Evolutionary conservation across 2,888 invertebrate genomes (phyloP), one percentile per base, ranked within the genome.

Genomic region (Polylopha cassiicola): DNA sequence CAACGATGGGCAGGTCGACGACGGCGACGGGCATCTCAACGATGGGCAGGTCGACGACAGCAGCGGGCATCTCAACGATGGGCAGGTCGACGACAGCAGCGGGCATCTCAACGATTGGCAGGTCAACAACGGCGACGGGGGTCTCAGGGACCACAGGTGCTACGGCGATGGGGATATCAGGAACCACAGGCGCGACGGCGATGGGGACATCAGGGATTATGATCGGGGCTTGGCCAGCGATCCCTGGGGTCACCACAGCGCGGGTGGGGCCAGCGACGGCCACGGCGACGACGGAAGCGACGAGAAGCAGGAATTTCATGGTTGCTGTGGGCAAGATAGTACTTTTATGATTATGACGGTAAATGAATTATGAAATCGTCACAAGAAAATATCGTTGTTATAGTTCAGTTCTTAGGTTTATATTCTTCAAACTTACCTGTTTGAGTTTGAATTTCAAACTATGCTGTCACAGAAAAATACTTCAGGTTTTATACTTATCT

Each of bases 301-400:
- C 54, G 30, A 65, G 52, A 37, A 67, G 44, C 51, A 67, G 51
- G 43, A 50, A 55, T 34, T 62, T 61, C 67, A 67, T 67, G 33
- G 23, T 41, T 41, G 34, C 41, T 41, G 20, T 15, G 7, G 26
- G 13, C 2, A n/a, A 20, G 10, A 34, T 11, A n/a, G 7, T 8
- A 4, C n/a, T 2, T 2, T 7, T 27, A 16, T 3, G 7, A 18
- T 6, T 9, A 3, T 2, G 9, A 4, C 7, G n/a, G 6, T 2
- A 13, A 7, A 10, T 27, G 17, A 11, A 20, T 6, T 13, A 1
- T 3, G 17, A 10, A 8, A 7, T 5, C 8, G 5, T 10, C 13
- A 5, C 6, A 6, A 8, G 7, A 17, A 3, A 2, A 22, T n/a
- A 10, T 22, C 2, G 22, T 24, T 24, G 5, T n/a, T 26, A 7